A percentile compares a stretch with the other conserved stretches of the same genome.
Conservation (phyloP, 2,113 vertebrate species). For the Carettochelys insculpta region DNA sequence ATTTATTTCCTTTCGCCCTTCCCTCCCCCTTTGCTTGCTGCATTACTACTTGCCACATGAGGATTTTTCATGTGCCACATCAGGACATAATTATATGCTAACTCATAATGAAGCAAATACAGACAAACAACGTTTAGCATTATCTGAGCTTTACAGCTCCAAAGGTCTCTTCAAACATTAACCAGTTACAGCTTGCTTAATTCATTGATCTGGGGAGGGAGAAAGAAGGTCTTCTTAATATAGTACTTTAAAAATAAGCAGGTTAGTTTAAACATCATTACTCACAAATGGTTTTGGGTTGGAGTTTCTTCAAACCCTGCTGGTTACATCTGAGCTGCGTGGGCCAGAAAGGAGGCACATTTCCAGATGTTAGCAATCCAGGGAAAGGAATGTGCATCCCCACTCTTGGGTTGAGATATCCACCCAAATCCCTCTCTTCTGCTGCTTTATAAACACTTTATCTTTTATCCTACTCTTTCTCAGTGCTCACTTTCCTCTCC, state of each 20-base stretch:
- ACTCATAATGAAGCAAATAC: not conserved
- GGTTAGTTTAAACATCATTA: not conserved
- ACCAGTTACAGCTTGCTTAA: not conserved
- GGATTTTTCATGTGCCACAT: not conserved
- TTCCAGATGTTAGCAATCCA: not conserved
- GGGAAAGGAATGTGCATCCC: not conserved
- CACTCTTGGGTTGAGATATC: not conserved
- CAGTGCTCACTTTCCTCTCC: not conserved
- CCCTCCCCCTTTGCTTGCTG: not conserved
- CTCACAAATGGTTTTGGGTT: not conserved
- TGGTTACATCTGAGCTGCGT: not conserved
- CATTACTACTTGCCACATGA: not conserved
- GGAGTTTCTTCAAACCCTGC: not conserved
- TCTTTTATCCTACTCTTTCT: constrained; percentile 8
- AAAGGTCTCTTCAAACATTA: not conserved
- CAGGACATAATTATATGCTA: not conserved
- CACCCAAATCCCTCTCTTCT: not conserved
- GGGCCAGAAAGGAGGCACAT: not conserved
- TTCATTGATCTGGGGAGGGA: not conserved
- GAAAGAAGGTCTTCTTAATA: not conserved
- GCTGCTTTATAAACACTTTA: not conserved
- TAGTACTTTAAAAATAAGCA: not conserved
- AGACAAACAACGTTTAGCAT: not conserved
- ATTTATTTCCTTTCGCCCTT: not conserved
- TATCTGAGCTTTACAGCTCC: not conserved